Evolutionary conservation across 1,140 invertebrate species (phyloP).

Genomic region (Centruroides sculpturatus): DNA sequence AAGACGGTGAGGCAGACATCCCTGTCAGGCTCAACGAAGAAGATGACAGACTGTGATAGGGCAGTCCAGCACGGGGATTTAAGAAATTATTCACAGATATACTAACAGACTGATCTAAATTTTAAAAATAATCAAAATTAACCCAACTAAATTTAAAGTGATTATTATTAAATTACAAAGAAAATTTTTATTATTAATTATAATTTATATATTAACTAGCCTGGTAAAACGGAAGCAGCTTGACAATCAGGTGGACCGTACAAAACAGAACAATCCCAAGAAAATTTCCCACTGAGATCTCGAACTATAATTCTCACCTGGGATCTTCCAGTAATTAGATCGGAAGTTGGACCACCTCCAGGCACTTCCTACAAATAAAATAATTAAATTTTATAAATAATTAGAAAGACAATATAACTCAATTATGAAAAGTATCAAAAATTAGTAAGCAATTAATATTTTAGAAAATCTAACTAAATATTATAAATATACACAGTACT

Average conservation of each 20-base stretch:
- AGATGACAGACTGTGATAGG: no score
- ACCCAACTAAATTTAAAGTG: not conserved
- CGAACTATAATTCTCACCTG: constrained; percentile 70
- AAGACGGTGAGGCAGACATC: constrained; percentile 24
- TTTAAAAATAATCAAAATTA: not conserved
- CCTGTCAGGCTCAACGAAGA: no score
- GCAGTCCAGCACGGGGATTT: no score
- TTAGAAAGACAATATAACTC: no score
- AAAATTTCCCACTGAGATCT: constrained; percentile 90
- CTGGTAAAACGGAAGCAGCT: constrained; percentile 24
- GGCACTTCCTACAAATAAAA: constrained; percentile 41
- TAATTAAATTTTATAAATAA: no score
- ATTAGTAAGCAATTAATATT: no score
- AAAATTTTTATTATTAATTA: not conserved
- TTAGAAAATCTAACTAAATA: no score
- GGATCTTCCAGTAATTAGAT: constrained; percentile 38
- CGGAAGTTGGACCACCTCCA: constrained; percentile 54
- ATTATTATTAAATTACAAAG: not conserved
- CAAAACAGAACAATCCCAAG: constrained; percentile 86
- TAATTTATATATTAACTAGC: constrained; percentile 5
- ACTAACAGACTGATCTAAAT: no score
- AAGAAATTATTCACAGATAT: no score
- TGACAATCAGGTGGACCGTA: constrained; percentile 39
- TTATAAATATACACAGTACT: no score
- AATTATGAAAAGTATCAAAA: no score